These are phyloP conservation scores for Zaprionus inermis DNA, from an alignment of 1,140 invertebrate species.

Conservation along the genomic window DNA sequence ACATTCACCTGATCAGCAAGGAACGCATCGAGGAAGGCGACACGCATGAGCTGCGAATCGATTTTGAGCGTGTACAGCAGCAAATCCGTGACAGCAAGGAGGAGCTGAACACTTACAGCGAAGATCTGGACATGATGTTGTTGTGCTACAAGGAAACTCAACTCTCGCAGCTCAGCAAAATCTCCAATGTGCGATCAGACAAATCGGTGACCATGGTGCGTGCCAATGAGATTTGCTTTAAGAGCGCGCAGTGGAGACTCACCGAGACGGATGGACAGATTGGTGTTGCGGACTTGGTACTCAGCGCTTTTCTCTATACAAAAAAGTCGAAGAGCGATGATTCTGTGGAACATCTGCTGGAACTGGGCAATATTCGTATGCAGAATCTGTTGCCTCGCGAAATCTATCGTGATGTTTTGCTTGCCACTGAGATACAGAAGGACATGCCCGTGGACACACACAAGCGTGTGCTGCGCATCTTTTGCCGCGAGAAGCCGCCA, in stretches of 20 bases:
- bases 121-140: conserved; percentile 96
- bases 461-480: conserved; percentile 93
- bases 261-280: conserved; percentile 99
- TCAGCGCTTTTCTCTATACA: conserved; percentile 98
- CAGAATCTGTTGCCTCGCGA: conserved; percentile 97
- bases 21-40: conserved; percentile 90
- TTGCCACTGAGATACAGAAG: conserved; percentile 93
- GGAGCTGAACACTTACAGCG: conserved; percentile 92
- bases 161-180: conserved; percentile 87
- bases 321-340: conserved; percentile 98
- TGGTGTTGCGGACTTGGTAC: conserved; percentile 96
- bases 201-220: conserved; percentile 91
- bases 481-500: conserved; percentile 95
- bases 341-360: conserved; percentile 97
- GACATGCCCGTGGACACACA: conserved; percentile 94
- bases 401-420: conserved; percentile 96
- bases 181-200: conserved; percentile 85
- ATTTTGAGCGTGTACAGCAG: conserved; percentile 88
- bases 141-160: conserved; percentile 95
- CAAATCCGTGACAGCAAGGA: conserved; percentile 96
- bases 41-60: conserved; percentile 88
- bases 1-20: conserved; percentile 95
- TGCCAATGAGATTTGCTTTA: conserved; percentile 99
- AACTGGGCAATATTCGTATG: conserved; percentile 98
- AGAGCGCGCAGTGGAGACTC: conserved; percentile 98